phyloP scores from a whole-genome alignment of 1,140 invertebrate species.

The Bactericera cockerelli region DNA sequence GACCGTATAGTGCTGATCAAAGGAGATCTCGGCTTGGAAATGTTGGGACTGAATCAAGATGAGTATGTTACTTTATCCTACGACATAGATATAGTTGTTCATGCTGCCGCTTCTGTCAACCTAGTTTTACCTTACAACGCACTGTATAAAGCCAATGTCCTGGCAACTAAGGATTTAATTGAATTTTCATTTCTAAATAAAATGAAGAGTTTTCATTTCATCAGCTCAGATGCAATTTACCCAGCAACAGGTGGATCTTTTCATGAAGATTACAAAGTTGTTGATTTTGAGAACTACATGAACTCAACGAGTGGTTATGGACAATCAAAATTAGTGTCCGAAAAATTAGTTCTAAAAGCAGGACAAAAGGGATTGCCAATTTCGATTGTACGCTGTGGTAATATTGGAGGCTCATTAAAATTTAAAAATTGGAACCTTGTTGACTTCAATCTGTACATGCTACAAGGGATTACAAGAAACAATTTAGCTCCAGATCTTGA shows the following conservation, averaged over 20 bases:
- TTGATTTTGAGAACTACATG: conserved; percentile 25
- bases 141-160: conserved; percentile 33
- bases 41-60: conserved; percentile 33
- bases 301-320: conserved; percentile 31
- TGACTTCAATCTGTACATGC: conserved; percentile 35
- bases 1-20: neutral
- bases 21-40: conserved; percentile 33
- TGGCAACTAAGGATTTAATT: conserved; percentile 34
- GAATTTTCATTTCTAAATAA: conserved; percentile 34
- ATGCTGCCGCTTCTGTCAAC: conserved; percentile 37
- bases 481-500: conserved; percentile 31
- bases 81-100: conserved; percentile 35
- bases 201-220: conserved; percentile 35
- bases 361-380: conserved; percentile 31
- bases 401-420: conserved; percentile 28
- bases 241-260: conserved; percentile 27
- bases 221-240: conserved; percentile 36
- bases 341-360: conserved; percentile 32
- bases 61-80: conserved; percentile 32
- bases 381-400: conserved; percentile 28
- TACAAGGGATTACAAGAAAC: conserved; percentile 30
- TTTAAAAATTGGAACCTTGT: conserved; percentile 32
- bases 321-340: conserved; percentile 37
- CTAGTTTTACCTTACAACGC: conserved; percentile 35
- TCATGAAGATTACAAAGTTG: conserved; percentile 29